Evolutionary conservation across 2,888 invertebrate species (phyloP).

Genomic region (Mesorhabditis sp.): DNA sequence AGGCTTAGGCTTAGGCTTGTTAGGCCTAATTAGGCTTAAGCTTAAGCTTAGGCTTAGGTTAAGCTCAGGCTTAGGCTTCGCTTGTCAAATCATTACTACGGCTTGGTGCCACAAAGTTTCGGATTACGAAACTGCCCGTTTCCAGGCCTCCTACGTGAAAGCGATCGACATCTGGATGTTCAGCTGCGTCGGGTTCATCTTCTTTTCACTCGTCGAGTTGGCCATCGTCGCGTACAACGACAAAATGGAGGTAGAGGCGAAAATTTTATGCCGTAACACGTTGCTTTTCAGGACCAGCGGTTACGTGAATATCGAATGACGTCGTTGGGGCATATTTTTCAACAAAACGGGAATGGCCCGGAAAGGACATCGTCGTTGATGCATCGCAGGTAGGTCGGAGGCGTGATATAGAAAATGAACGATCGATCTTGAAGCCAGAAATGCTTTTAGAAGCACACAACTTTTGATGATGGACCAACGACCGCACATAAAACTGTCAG

Average conservation of each 20-base stretch:
- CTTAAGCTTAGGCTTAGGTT: no score
- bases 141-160: slow-evolving; percentile 53
- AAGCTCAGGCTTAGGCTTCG: no score
- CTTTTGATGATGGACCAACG: slow-evolving; percentile 6
- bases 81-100: no score
- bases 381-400: not conserved
- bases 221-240: slow-evolving; percentile 57
- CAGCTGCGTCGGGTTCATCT: slow-evolving; percentile 37
- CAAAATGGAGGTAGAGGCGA: slow-evolving; percentile 48
- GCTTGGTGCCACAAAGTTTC: no score
- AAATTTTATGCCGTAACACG: not conserved
- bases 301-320: not conserved
- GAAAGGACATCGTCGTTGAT: not conserved
- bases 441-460: not conserved
- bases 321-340: slow-evolving; percentile 4
- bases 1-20: no score
- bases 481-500: not conserved
- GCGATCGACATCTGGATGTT: slow-evolving; percentile 53
- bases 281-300: not conserved
- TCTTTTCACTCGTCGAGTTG: slow-evolving; percentile 49
- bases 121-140: not conserved
- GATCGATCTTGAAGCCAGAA: not conserved
- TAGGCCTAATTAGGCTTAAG: no score
- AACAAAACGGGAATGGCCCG: not conserved
- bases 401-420: not conserved